Percentiles rank a stretch among this genome's conserved stretches.
Conservation (phyloP, 53 echinoderm and acorn worm genomes). For the Mesocentrotus franciscanus region DNA sequence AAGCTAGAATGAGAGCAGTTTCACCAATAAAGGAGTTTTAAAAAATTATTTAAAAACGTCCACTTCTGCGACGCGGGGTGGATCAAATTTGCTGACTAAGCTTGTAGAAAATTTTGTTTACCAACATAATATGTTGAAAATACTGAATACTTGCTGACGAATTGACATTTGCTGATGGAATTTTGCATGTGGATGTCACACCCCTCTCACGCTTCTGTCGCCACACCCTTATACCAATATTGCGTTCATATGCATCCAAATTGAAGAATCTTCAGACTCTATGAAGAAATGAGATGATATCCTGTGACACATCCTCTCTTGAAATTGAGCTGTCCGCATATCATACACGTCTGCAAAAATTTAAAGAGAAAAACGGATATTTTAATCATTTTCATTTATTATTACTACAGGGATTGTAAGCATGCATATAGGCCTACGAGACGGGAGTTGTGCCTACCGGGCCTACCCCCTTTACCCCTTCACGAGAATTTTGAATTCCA, state of each 20-base stretch:
- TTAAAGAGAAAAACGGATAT: background rate
- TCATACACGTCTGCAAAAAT: conserved; percentile 64
- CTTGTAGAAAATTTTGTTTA: too few species aligned
- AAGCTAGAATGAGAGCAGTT: too few species aligned
- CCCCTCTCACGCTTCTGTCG: background rate
- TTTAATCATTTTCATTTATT: background rate
- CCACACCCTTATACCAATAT: background rate
- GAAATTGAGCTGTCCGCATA: conserved; percentile 72
- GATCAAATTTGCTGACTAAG: too few species aligned
- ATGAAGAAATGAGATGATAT: conserved; percentile 42
- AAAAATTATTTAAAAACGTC: too few species aligned
- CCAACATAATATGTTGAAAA: too few species aligned
- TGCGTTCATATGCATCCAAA: background rate
- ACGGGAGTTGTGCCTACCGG: too few species aligned
- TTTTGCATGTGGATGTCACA: background rate
- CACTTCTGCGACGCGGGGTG: too few species aligned
- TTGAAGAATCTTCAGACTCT: background rate
- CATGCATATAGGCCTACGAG: too few species aligned
- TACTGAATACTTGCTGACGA: too few species aligned
- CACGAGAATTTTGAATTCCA: too few species aligned
- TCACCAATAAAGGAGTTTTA: too few species aligned
- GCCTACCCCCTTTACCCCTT: too few species aligned
- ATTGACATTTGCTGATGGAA: background rate
- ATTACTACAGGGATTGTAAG: background rate
- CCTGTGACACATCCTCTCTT: conserved; percentile 72